Conservation (phyloP, 2,888 invertebrate species). For the Amphimallon solstitiale region DNA sequence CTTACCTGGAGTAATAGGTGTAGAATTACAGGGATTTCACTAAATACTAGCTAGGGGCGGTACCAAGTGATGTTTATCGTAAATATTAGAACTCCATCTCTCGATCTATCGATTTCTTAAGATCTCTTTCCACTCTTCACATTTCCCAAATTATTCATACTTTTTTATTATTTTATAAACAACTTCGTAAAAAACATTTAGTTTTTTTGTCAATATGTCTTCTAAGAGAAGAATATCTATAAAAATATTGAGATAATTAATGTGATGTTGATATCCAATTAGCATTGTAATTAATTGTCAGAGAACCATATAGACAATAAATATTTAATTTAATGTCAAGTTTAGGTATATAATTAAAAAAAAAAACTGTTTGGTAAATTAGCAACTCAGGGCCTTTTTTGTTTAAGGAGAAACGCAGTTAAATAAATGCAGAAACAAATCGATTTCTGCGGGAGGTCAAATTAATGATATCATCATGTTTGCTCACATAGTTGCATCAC, state of each 20-base stretch:
- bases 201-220: too few relatives aligned
- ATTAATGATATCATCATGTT: conserved; percentile 45
- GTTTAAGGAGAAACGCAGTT: conserved; percentile 27
- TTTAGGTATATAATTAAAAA: conserved; percentile 1
- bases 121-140: neutral
- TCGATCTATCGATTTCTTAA: too few relatives aligned
- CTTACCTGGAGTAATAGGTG: conserved; percentile 45
- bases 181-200: too few relatives aligned
- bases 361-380: conserved; percentile 19
- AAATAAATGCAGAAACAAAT: conserved; percentile 44
- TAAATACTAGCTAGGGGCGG: conserved; percentile 45
- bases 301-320: neutral
- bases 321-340: neutral
- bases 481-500: conserved; percentile 44
- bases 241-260: too few relatives aligned
- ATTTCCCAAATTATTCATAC: too few relatives aligned
- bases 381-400: conserved; percentile 35
- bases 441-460: conserved; percentile 41
- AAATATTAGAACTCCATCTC: conserved; percentile 43
- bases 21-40: conserved; percentile 47
- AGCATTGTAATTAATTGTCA: neutral
- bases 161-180: too few relatives aligned
- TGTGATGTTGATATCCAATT: too few relatives aligned
- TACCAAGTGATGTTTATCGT: conserved; percentile 46
- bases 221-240: too few relatives aligned